Conservation (phyloP, 2,113 vertebrate species). For the Lethenteron reissneri region DNA sequence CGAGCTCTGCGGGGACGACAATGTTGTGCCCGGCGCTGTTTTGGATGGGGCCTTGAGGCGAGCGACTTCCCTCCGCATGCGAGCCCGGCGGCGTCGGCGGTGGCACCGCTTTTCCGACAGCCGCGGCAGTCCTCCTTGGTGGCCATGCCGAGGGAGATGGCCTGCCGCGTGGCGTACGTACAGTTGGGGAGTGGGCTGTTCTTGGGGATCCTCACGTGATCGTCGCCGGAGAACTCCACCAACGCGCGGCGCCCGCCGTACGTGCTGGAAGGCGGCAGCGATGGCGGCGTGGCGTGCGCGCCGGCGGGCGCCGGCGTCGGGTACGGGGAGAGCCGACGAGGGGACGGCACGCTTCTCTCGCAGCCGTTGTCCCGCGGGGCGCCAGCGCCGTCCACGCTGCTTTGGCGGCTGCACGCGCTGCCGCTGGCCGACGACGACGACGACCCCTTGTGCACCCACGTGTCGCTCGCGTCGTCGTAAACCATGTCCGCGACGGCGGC, state of each 20-base stretch:
- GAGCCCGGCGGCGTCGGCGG: no score
- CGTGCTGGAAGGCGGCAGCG: conserved; percentile 28
- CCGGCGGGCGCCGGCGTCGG: conserved; percentile 34
- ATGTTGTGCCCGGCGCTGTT: no score
- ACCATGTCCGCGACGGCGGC: conserved; percentile 8
- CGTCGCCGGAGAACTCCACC: conserved; percentile 75
- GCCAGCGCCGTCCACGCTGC: conserved; percentile 21
- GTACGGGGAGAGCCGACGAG: conserved; percentile 71
- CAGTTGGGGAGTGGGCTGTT: conserved; percentile 92
- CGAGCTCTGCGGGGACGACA: no score
- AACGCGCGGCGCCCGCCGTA: conserved; percentile 65
- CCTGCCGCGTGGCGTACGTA: conserved; percentile 79
- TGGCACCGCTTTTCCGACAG: no score
- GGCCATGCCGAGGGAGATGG: conserved; percentile 73
- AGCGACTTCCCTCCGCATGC: no score
- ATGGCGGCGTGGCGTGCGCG: no score
- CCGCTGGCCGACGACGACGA: no score
- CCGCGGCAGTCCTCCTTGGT: conserved; percentile 14
- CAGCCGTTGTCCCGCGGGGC: conserved; percentile 23
- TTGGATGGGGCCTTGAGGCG: no score
- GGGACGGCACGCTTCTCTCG: conserved; percentile 21
- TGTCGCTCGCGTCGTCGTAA: not conserved
- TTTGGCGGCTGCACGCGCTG: conserved; percentile 23
- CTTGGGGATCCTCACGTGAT: conserved; percentile 79
- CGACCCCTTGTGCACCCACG: conserved; percentile 39